Conservation (phyloP, 2,113 vertebrate species). For the Sylvilagus bachmani region DNA sequence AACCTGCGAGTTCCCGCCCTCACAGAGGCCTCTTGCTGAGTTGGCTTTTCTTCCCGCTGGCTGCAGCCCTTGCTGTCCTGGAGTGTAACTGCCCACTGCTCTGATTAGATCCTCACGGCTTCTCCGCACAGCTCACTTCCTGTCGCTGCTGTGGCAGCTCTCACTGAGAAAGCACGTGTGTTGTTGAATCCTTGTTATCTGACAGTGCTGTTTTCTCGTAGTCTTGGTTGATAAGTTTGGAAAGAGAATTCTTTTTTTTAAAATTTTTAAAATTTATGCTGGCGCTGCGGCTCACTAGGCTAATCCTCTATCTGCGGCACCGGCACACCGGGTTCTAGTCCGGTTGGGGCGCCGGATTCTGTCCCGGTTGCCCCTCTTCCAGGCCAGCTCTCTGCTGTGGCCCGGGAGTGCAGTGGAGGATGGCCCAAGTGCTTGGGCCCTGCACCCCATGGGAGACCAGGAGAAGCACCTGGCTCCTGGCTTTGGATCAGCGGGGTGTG, state of each 20-base stretch:
- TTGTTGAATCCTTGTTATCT: conserved; percentile 5
- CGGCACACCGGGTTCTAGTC: no score
- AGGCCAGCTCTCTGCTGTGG: no score
- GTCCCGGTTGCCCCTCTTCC: no score
- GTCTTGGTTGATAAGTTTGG: background rate
- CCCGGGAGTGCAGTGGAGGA: no score
- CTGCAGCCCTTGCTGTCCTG: background rate
- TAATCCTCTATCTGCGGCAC: no score
- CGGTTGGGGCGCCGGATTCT: no score
- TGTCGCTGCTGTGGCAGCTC: background rate
- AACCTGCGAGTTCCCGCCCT: background rate
- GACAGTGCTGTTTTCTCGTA: conserved; percentile 9
- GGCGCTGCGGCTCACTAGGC: no score
- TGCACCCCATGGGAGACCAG: no score
- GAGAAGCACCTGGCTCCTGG: no score
- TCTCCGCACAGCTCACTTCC: background rate
- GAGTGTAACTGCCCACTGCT: background rate
- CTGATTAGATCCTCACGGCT: background rate
- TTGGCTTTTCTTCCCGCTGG: background rate
- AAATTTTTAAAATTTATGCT: no score
- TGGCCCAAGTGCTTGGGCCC: no score
- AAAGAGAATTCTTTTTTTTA: background rate
- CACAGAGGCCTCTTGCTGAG: background rate
- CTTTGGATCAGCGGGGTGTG: no score
- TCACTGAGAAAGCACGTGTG: background rate